Percentiles rank a stretch among this genome's conserved stretches.
phyloP scores from a whole-genome alignment of 1,140 invertebrate genomes.

The Adoxophyes honmai region DNA sequence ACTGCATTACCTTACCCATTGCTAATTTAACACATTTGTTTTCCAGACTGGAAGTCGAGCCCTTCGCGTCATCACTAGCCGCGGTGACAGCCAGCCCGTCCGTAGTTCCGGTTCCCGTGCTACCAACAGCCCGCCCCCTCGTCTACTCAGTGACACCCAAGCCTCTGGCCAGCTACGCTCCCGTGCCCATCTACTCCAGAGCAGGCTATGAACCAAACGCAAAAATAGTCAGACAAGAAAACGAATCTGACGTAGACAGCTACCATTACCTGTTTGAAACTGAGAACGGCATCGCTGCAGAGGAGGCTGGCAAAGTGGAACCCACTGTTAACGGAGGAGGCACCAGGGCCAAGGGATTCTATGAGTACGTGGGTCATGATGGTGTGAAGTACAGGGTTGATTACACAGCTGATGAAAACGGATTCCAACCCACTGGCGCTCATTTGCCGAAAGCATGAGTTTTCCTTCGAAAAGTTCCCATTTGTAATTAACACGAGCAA shows the following conservation, averaged over 20 bases:
- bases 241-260: constrained; percentile 41
- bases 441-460: constrained; percentile 53
- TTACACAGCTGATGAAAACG: constrained; percentile 82
- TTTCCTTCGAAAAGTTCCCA: constrained; percentile 15
- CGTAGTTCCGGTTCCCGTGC: not conserved
- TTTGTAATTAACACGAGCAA: not conserved
- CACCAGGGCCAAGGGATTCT: constrained; percentile 80
- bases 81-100: not conserved
- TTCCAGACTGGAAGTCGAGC: constrained; percentile 4
- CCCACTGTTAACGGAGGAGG: constrained; percentile 78
- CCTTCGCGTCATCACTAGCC: not conserved
- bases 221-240: constrained; percentile 53
- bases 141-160: constrained; percentile 1
- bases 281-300: constrained; percentile 67
- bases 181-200: constrained; percentile 18
- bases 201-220: constrained; percentile 39
- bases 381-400: constrained; percentile 78
- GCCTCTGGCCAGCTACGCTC: not conserved
- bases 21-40: not conserved
- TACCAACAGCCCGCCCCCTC: not conserved
- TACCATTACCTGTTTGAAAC: constrained; percentile 62
- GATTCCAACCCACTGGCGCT: constrained; percentile 79
- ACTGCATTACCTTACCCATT: too few relatives aligned
- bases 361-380: constrained; percentile 78
- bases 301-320: constrained; percentile 71